Evolutionary conservation across 1,140 invertebrate genomes (phyloP), one percentile per base, ranked within the genome.

Genomic region (Cotesia vestalis): DNA sequence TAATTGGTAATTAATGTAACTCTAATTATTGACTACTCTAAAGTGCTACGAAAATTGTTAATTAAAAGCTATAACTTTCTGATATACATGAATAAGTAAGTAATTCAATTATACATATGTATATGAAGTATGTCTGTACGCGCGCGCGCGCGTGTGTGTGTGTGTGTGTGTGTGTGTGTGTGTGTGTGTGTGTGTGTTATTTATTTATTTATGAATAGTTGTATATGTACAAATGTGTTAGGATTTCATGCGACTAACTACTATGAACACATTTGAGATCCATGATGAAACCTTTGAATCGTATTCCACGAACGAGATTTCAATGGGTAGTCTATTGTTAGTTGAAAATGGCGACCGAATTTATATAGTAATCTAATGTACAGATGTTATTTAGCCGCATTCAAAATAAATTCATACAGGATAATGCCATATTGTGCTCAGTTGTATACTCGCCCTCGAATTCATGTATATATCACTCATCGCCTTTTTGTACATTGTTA

Each of bases 381-480:
- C 84, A 85, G 84, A 84, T 85, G 84, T 85, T 84, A 85, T 84
- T 85, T 84, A 79, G 82, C 81, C 78, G 81, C 83, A 84, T 84
- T 84, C 77, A 84, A 80, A 84, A 81, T 79, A 46, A 46, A 46
- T 46, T 46, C 11, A 46, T 46, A 46, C 40, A 76, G 83, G 81
- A 85, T 84, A 84, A 84, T 81, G 81, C 78, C 81, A 80, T 46
- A 46, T 81, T 83, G 80, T 80, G 76, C 75, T 80, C 9, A 62
- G 60, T 12, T 74, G 79, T 81, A 70, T 81, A 78, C 83, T 80
- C 72, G 75, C 80, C 80, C 78, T 75, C 78, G 76, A 79, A 78
- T 80, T 78, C 27, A 27, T 83, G 68, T 78, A 73, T 80, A 75
- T 77, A 34, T 71, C 14, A 64, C 38, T 14, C 36, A 17, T 14